Conservation (phyloP, 2,888 invertebrate species). For the Drosophila leonis region DNA sequence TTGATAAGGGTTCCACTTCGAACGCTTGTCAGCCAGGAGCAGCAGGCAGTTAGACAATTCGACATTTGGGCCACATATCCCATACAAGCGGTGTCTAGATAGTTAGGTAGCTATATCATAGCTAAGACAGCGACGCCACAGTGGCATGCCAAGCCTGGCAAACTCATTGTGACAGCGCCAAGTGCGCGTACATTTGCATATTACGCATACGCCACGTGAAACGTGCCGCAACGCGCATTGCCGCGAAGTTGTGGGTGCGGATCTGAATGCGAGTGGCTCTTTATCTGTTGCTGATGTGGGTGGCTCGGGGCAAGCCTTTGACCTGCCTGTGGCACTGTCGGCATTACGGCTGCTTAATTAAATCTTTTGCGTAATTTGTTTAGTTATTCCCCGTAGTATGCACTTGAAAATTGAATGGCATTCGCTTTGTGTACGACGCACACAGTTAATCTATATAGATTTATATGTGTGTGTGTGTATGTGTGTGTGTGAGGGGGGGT, state of each 20-base stretch:
- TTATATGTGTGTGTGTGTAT: conserved; percentile 1
- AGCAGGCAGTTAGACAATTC: conserved; percentile 11
- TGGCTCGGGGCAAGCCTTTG: conserved; percentile 26
- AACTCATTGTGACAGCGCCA: conserved; percentile 29
- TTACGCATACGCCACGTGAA: conserved; percentile 73
- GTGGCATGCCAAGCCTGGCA: not conserved
- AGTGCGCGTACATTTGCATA: conserved; percentile 68
- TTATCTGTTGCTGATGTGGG: conserved; percentile 17
- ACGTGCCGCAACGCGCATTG: conserved; percentile 50
- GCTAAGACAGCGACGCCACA: conserved; percentile 7
- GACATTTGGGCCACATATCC: conserved; percentile 9
- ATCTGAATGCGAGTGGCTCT: not conserved
- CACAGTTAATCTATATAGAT: conserved; percentile 11
- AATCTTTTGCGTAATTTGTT: conserved; percentile 80
- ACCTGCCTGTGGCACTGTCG: conserved; percentile 35
- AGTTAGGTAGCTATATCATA: conserved; percentile 21
- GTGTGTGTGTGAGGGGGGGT: conserved; percentile 2
- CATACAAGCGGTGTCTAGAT: conserved; percentile 2
- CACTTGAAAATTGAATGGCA: conserved; percentile 72
- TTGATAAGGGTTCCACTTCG: conserved; percentile 48
- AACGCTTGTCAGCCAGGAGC: conserved; percentile 27
- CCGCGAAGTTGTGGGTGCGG: not conserved
- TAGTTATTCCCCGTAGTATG: conserved; percentile 67
- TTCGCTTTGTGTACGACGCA: conserved; percentile 27
- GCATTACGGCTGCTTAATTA: conserved; percentile 74